These are phyloP conservation scores for Microcebus tavaratra DNA, from an alignment of 2,113 vertebrate genomes.

Conservation along the genomic window DNA sequence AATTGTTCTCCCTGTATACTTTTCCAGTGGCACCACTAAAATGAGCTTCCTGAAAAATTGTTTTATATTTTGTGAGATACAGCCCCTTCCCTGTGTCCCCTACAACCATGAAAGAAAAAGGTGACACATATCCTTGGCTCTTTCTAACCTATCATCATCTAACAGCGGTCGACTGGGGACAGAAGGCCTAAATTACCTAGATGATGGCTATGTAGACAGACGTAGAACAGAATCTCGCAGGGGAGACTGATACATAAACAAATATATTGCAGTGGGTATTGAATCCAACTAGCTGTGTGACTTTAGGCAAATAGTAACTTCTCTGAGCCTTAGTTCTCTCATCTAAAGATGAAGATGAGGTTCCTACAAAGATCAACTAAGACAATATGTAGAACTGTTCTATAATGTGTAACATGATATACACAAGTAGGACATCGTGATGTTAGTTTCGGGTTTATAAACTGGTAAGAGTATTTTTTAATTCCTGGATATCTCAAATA, in stretches of 20 bases:
- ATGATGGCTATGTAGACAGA: no score
- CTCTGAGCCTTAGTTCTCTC: not conserved
- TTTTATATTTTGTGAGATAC: not conserved
- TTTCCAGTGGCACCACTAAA: not conserved
- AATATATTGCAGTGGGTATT: fast-evolving
- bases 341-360: not conserved
- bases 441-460: not conserved
- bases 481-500: not conserved
- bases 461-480: not conserved
- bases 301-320: not conserved
- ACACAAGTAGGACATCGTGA: not conserved
- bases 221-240: not conserved
- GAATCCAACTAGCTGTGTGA: not conserved
- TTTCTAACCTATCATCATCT: not conserved
- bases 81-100: not conserved
- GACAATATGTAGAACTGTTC: fast-evolving
- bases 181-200: not conserved
- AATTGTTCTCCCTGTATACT: not conserved
- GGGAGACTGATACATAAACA: not conserved
- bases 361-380: not conserved
- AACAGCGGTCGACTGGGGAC: no score
- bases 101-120: not conserved
- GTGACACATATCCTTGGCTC: no score
- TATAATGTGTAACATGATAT: no score
- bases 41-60: not conserved